phyloP scores from a whole-genome alignment of 2,888 invertebrate genomes.

The Zaprionus lineosus region DNA sequence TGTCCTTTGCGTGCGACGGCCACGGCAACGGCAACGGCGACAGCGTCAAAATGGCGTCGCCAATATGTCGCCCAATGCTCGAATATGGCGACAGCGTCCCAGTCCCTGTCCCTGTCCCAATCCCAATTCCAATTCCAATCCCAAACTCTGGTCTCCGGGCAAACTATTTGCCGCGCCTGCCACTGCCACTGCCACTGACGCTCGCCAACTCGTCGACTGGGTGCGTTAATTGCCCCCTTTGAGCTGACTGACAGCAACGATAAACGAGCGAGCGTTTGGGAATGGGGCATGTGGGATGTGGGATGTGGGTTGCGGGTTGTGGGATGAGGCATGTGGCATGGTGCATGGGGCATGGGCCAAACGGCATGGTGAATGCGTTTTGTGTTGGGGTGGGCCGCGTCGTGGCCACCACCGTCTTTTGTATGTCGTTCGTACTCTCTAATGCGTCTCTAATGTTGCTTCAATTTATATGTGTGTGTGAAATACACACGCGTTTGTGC shows the following conservation, averaged over 20 bases:
- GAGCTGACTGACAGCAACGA: slow-evolving; percentile 74
- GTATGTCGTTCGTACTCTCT: slow-evolving; percentile 34
- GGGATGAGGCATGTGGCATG: slow-evolving; percentile 17
- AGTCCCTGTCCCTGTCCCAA: too few species aligned
- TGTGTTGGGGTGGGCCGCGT: slow-evolving; percentile 5
- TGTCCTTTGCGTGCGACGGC: slow-evolving; percentile 65
- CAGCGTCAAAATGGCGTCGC: slow-evolving; percentile 80
- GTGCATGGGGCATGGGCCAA: slow-evolving; percentile 17
- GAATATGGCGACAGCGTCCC: slow-evolving; percentile 62
- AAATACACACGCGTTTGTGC: background rate
- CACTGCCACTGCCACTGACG: slow-evolving; percentile 22
- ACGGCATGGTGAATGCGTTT: slow-evolving; percentile 17
- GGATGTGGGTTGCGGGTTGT: slow-evolving; percentile 7
- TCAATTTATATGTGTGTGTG: slow-evolving; percentile 33
- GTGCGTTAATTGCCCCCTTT: slow-evolving; percentile 76
- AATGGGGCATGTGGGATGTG: slow-evolving; percentile 9
- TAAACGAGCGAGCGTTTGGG: slow-evolving; percentile 74
- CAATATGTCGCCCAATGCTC: slow-evolving; percentile 77
- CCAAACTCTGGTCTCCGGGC: slow-evolving; percentile 21
- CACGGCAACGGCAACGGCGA: slow-evolving; percentile 48
- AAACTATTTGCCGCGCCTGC: slow-evolving; percentile 41
- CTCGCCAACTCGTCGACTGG: slow-evolving; percentile 43
- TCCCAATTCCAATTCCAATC: background rate
- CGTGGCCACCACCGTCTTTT: slow-evolving; percentile 9
- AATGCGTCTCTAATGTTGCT: slow-evolving; percentile 66